phyloP scores from a whole-genome alignment of 2,113 vertebrate species.

The Myotis brandtii region DNA sequence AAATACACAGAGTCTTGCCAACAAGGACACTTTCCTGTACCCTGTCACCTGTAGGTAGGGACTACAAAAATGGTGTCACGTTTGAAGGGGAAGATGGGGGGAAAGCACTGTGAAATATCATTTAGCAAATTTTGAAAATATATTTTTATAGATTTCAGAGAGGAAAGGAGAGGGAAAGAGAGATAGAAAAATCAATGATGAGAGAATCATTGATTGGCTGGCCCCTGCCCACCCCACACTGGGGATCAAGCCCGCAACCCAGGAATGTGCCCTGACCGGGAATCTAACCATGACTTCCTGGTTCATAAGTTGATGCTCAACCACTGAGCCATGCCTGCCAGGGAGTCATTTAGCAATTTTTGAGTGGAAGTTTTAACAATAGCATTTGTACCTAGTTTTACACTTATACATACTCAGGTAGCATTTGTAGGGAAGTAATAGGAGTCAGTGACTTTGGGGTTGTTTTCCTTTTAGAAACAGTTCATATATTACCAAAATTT shows the following conservation, averaged over 20 bases:
- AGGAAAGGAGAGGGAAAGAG: no score
- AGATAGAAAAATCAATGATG: no score
- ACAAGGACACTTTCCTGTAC: not conserved
- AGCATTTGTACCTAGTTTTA: not conserved
- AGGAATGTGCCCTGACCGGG: no score
- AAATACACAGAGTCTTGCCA: not conserved
- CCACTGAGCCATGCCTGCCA: no score
- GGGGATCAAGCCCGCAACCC: no score
- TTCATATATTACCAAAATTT: not conserved
- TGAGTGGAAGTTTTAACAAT: not conserved
- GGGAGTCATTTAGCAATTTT: not conserved
- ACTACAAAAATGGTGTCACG: rapidly evolving
- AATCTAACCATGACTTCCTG: no score
- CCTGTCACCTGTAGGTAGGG: rapidly evolving
- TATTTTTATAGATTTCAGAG: no score
- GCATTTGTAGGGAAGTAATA: not conserved
- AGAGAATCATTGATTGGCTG: no score
- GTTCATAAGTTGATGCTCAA: no score
- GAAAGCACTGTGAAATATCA: not conserved
- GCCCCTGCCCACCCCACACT: no score
- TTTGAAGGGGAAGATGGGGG: not conserved
- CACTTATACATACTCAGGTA: not conserved
- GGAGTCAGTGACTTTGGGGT: not conserved
- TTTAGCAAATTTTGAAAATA: not conserved
- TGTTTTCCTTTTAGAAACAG: not conserved